phyloP scores from a whole-genome alignment of 2,888 invertebrate species.

The Miltochrista miniata region DNA sequence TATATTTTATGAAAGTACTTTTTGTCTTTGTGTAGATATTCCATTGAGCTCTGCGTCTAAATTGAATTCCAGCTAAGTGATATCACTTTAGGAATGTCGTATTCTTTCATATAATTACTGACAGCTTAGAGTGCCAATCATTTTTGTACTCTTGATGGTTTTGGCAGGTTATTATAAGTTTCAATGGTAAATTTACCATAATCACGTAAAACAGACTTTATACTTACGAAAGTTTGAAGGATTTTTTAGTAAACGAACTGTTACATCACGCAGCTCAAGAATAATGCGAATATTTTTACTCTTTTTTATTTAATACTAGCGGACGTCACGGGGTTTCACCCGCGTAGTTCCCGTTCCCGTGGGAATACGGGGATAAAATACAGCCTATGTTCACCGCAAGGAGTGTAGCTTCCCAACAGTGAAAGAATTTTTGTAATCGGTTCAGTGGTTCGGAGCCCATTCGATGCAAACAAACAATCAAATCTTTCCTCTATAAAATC shows the following conservation, averaged over 20 bases:
- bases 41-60: background rate
- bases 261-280: background rate
- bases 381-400: too few species aligned
- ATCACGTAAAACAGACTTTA: slow-evolving; percentile 4
- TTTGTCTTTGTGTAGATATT: background rate
- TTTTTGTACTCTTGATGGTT: slow-evolving; percentile 13
- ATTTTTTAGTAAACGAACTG: background rate
- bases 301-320: too few species aligned
- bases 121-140: slow-evolving; percentile 14
- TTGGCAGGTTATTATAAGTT: slow-evolving; percentile 18
- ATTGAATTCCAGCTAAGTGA: background rate
- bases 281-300: too few species aligned
- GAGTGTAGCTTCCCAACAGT: too few species aligned
- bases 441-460: too few species aligned
- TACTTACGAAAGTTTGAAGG: background rate
- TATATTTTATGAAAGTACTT: background rate
- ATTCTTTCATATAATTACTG: slow-evolving; percentile 1
- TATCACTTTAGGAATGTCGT: background rate
- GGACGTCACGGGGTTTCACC: too few species aligned
- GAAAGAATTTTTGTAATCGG: too few species aligned
- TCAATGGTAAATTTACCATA: background rate
- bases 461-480: too few species aligned
- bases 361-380: too few species aligned
- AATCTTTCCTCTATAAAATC: too few species aligned
- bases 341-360: too few species aligned